phyloP scores from a whole-genome alignment of 2,888 invertebrate genomes.

The Gastracanthus pulcherrimus region DNA sequence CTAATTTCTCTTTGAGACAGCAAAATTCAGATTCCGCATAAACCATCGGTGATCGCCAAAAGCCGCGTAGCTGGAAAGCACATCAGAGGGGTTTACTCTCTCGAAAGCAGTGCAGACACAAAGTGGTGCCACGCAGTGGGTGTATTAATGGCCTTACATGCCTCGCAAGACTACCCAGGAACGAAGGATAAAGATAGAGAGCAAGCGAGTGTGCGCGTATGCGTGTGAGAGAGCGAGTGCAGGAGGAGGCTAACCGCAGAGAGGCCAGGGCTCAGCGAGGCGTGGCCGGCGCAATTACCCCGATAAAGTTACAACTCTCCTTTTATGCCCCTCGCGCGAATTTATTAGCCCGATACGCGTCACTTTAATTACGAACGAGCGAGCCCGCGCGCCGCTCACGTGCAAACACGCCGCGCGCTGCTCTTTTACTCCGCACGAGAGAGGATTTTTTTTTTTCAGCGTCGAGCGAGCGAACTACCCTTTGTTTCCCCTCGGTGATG shows the following conservation, averaged over 20 bases:
- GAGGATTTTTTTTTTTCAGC: not conserved
- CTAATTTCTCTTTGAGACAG: too few relatives aligned
- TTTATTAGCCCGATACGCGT: constrained; percentile 74
- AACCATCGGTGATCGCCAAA: too few relatives aligned
- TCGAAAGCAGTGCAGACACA: not conserved
- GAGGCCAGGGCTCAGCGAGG: constrained; percentile 67
- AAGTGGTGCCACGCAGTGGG: not conserved
- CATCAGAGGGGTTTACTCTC: not conserved
- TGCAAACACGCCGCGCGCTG: not conserved
- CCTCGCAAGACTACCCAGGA: not conserved
- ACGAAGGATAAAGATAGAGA: not conserved
- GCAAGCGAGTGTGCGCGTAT: not conserved
- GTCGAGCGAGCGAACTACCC: not conserved
- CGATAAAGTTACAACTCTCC: constrained; percentile 75
- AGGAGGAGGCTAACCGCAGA: constrained; percentile 30
- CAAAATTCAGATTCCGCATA: too few relatives aligned
- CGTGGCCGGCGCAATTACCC: constrained; percentile 73
- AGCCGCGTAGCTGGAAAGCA: not conserved
- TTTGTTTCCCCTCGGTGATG: not conserved
- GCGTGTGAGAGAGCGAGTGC: not conserved
- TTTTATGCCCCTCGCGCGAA: constrained; percentile 70
- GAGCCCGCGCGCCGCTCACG: too few relatives aligned
- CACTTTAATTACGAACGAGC: constrained; percentile 72
- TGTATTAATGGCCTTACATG: constrained; percentile 13
- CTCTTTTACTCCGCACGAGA: not conserved